Evolutionary conservation across 2,797 vertebrate species (phyloP).

Genomic region (Loris lydekkerianus): DNA sequence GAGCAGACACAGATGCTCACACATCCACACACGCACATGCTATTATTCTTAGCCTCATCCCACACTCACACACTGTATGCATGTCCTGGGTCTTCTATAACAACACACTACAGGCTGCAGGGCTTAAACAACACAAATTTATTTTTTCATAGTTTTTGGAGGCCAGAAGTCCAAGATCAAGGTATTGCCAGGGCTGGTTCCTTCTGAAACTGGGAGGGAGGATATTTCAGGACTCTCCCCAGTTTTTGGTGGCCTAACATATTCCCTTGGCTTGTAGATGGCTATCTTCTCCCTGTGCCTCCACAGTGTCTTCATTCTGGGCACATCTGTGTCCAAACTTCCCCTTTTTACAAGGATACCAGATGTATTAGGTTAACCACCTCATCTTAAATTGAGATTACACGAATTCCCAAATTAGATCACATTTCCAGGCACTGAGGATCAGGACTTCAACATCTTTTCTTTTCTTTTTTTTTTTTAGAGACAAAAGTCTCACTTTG

Average conservation of each 20-base stretch:
- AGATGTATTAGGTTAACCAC: fast-evolving
- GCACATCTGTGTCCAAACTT: neutral
- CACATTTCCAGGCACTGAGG: neutral
- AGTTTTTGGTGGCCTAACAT: neutral
- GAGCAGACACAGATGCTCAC: fast-evolving
- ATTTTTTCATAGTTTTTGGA: neutral
- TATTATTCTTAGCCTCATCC: neutral
- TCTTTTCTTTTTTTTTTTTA: too few relatives aligned
- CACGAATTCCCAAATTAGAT: neutral
- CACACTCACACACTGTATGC: neutral
- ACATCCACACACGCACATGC: neutral
- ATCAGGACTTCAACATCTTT: neutral
- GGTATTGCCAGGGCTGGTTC: neutral
- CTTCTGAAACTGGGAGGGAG: neutral
- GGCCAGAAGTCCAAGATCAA: neutral
- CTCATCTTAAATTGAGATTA: neutral
- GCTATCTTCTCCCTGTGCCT: neutral
- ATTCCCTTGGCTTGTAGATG: too few relatives aligned
- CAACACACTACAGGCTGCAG: neutral
- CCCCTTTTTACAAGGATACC: neutral
- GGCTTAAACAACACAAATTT: neutral
- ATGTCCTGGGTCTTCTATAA: neutral
- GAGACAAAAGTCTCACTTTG: too few relatives aligned
- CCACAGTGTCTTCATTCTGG: neutral
- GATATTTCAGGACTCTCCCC: neutral